A percentile compares a stretch with the other conserved stretches of the same genome.
Conservation (phyloP, 2,797 vertebrate genomes). For the Acanthiza pusilla region DNA sequence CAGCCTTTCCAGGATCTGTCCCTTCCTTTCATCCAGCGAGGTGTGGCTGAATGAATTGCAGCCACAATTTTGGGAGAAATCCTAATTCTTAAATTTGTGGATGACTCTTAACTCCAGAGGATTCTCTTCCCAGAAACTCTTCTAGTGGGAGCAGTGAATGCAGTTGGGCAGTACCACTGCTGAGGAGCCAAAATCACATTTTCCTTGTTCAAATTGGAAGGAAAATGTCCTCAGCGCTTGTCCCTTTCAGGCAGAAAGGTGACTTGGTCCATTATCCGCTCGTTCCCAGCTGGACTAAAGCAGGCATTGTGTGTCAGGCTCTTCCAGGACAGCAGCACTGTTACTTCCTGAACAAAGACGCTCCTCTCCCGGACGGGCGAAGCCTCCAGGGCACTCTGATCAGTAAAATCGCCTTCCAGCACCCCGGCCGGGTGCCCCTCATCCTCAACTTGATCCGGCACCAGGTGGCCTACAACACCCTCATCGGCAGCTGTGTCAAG, state of each 20-base stretch:
- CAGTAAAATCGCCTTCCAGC: constrained; percentile 93
- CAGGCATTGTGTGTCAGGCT: constrained; percentile 73
- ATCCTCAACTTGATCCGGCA: constrained; percentile 91
- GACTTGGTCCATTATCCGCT: background rate
- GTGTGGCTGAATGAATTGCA: background rate
- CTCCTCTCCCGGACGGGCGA: constrained; percentile 90
- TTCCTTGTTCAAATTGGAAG: background rate
- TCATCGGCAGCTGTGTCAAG: constrained; percentile 97
- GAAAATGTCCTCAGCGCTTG: background rate
- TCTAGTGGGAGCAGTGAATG: fast-evolving
- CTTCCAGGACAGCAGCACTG: constrained; percentile 97
- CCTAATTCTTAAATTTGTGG: background rate
- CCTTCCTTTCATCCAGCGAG: background rate
- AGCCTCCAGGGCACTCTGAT: constrained; percentile 90
- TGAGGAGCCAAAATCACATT: background rate
- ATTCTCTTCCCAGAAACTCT: background rate
- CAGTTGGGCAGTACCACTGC: background rate
- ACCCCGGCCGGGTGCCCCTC: constrained; percentile 91
- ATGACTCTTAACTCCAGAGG: background rate
- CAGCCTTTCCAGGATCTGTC: background rate
- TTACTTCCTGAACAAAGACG: constrained; percentile 96
- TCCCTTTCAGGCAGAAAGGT: background rate
- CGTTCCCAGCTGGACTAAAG: background rate
- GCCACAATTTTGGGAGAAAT: background rate
- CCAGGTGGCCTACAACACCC: constrained; percentile 92